These are phyloP conservation scores for Coilia nasus DNA, from an alignment of 2,797 vertebrate species.

Conservation along the genomic window DNA sequence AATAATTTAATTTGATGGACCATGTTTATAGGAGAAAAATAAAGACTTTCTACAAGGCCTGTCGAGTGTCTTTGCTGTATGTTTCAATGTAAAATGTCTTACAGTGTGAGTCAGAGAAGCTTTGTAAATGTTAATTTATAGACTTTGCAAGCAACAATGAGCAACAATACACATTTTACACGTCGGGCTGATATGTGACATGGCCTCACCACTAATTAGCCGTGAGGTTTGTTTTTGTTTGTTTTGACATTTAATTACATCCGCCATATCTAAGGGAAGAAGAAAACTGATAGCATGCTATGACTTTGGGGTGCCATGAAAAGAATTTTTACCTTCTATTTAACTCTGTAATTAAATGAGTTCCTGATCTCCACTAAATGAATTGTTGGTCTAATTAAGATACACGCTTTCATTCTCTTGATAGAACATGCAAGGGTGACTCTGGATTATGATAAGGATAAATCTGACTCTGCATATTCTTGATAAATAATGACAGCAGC, in stretches of 20 bases:
- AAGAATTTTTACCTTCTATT: constrained; percentile 57
- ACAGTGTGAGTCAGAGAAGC: too few species aligned
- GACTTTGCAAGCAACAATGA: neutral
- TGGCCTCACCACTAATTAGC: neutral
- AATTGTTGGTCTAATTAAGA: constrained; percentile 67
- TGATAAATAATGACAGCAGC: neutral
- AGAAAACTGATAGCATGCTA: constrained; percentile 48
- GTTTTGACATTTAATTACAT: constrained; percentile 58
- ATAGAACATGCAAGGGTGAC: constrained; percentile 45
- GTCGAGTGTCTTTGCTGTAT: neutral
- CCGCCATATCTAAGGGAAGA: constrained; percentile 44
- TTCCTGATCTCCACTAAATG: constrained; percentile 69
- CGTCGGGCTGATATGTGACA: neutral
- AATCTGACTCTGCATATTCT: neutral
- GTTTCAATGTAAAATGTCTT: too few species aligned
- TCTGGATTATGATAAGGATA: constrained; percentile 19
- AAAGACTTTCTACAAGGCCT: neutral
- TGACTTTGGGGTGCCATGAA: constrained; percentile 35
- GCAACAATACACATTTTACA: neutral
- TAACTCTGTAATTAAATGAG: constrained; percentile 66
- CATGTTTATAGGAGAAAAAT: neutral
- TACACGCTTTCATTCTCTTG: constrained; percentile 55
- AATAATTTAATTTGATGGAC: neutral
- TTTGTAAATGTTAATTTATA: too few species aligned
- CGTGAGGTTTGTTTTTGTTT: constrained; percentile 30